phyloP scores from a whole-genome alignment of 1,140 invertebrate genomes.

The Belonocnema kinseyi region DNA sequence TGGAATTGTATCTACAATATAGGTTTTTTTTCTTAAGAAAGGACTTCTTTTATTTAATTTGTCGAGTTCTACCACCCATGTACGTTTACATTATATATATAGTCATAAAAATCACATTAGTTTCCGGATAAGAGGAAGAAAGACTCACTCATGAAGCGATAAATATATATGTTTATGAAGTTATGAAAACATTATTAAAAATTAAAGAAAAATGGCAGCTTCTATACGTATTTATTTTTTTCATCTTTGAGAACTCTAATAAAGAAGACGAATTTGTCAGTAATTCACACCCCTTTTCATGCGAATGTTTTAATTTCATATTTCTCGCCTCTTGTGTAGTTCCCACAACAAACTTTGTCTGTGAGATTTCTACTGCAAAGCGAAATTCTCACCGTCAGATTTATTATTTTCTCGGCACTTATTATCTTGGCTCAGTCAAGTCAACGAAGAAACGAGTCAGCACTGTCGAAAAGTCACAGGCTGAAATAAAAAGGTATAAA shows the following conservation, averaged over 20 bases:
- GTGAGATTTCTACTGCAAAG: background rate
- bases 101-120: no score
- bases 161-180: no score
- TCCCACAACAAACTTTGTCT: background rate
- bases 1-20: no score
- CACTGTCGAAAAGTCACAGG: background rate
- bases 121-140: no score
- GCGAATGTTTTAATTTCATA: slow-evolving; percentile 3
- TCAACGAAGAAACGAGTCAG: background rate
- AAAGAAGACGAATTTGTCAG: background rate
- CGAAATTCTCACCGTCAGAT: slow-evolving; percentile 20
- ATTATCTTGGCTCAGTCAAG: slow-evolving; percentile 1
- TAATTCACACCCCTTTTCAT: slow-evolving; percentile 2
- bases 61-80: no score
- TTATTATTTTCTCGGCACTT: background rate
- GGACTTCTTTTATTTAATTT: no score
- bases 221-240: background rate
- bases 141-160: no score
- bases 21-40: no score
- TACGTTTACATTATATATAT: no score
- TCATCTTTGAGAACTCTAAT: background rate
- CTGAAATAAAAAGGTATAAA: background rate
- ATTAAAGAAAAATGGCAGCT: background rate
- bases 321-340: background rate
- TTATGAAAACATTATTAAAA: background rate